phyloP scores from a whole-genome alignment of 2,888 invertebrate genomes.

The Macaria liturata region DNA sequence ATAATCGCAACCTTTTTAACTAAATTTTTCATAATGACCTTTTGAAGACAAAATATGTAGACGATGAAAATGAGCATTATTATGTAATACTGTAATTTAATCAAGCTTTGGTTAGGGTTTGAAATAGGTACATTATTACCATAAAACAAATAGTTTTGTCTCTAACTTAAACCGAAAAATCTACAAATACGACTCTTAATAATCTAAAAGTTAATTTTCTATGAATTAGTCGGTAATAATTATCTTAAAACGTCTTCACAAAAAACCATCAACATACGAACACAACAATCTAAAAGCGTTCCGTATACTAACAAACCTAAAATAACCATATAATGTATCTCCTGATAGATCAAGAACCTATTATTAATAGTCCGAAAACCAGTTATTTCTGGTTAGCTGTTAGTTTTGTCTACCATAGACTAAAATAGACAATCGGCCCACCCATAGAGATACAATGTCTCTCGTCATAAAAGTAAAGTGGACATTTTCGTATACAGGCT shows the following conservation, averaged over 20 bases:
- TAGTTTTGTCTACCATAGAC: conserved; percentile 63
- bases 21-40: too few relatives aligned
- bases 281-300: conserved; percentile 34
- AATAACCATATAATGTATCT: conserved; percentile 57
- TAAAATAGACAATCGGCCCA: conserved; percentile 71
- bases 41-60: too few relatives aligned
- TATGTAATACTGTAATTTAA: too few relatives aligned
- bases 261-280: conserved; percentile 12
- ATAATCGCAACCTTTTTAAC: too few relatives aligned
- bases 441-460: conserved; percentile 67
- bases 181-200: too few relatives aligned
- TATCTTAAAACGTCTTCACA: conserved; percentile 3
- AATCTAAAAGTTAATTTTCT: too few relatives aligned
- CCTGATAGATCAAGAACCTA: conserved; percentile 65
- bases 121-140: too few relatives aligned
- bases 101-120: too few relatives aligned
- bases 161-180: too few relatives aligned
- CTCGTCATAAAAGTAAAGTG: conserved; percentile 62
- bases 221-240: too few relatives aligned
- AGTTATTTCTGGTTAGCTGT: conserved; percentile 70
- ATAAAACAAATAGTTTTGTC: too few relatives aligned
- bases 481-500: conserved; percentile 47
- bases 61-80: too few relatives aligned
- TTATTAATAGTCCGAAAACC: conserved; percentile 79
- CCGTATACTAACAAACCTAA: conserved; percentile 31